Evolutionary conservation across 2,888 invertebrate species (phyloP), one percentile per base, ranked within the genome.

Genomic region (Kuschelorhynchus macadamiae): DNA sequence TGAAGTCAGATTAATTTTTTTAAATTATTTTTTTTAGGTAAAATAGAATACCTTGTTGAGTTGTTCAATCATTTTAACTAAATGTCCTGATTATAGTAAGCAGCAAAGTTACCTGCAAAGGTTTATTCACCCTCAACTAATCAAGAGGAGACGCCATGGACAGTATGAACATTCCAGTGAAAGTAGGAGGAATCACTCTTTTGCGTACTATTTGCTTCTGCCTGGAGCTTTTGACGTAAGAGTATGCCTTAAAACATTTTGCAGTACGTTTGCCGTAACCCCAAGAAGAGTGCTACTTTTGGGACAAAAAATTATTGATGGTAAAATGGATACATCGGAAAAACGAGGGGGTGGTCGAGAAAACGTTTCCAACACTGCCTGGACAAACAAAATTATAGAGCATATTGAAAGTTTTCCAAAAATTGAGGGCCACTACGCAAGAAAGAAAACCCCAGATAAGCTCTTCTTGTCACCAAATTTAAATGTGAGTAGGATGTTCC

Each of bases 221-320:
- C 56, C 56, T 14, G 56, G 42, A 41, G 47, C 36, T 60, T 41
- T 21, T n/a, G 3, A 7, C 25, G 25, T 25, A 25, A 25, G 25
- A 7, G 25, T 25, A 25, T 7, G 25, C 25, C 25, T 7, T 25
- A 25, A 25, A 25, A 25, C 25, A 3, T 25, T 25, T 25, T 25
- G 25, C 25, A 25, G 25, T 60, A 49, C 49, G 36, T 60, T 60
- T 49, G 47, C 20, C 25, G 20, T 36, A 0, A 60, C 49, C 16
- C 49, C 59, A 36, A 47, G 59, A n/a, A 60, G 59, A 47, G 32
- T 60, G n/a, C n/a, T n/a, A n/a, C n/a, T n/a, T n/a, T n/a, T n/a
- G 14, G 20, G 33, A 39, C 33, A 60, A 49, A 60, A 60, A 49
- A 60, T 18, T 47, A 1, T 47, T 47, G 32, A 8, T 47, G 47